These are phyloP conservation scores for Ephydatia muelleri DNA, from an alignment of 37 sponge, comb jelly and placozoan species.

Conservation along the genomic window DNA sequence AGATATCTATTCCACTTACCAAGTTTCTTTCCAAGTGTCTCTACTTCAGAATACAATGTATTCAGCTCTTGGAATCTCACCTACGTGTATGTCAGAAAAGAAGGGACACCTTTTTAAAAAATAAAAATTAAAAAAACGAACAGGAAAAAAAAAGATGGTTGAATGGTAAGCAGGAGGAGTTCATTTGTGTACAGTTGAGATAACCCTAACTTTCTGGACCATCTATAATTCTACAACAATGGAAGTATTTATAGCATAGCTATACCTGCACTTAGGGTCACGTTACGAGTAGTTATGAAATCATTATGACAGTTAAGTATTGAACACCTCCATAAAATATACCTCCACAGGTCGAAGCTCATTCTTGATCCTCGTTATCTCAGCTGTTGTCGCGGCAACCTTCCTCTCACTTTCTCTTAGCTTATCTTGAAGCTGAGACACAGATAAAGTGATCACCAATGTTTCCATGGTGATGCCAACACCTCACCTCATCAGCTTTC, in stretches of 20 bases:
- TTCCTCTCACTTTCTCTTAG: conserved; percentile 54
- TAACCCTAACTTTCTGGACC: neutral
- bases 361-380: conserved; percentile 40
- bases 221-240: neutral
- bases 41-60: conserved; percentile 56
- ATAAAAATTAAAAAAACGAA: too few relatives aligned
- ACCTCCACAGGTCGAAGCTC: conserved; percentile 76
- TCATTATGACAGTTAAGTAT: neutral
- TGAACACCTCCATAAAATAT: neutral
- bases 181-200: neutral
- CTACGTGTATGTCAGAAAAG: conserved; percentile 34
- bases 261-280: neutral
- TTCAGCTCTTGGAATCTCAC: conserved; percentile 52
- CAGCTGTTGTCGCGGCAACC: conserved; percentile 58
- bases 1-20: conserved; percentile 20
- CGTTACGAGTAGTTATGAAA: neutral
- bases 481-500: conserved; percentile 72
- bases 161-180: neutral
- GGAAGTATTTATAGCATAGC: neutral
- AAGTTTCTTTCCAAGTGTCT: conserved; percentile 42
- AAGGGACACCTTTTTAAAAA: neutral
- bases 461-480: neutral
- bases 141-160: neutral
- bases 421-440: conserved; percentile 52
- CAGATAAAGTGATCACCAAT: conserved; percentile 4